These are phyloP conservation scores for Agrypnus murinus DNA, from an alignment of 2,888 invertebrate genomes.

Conservation along the genomic window DNA sequence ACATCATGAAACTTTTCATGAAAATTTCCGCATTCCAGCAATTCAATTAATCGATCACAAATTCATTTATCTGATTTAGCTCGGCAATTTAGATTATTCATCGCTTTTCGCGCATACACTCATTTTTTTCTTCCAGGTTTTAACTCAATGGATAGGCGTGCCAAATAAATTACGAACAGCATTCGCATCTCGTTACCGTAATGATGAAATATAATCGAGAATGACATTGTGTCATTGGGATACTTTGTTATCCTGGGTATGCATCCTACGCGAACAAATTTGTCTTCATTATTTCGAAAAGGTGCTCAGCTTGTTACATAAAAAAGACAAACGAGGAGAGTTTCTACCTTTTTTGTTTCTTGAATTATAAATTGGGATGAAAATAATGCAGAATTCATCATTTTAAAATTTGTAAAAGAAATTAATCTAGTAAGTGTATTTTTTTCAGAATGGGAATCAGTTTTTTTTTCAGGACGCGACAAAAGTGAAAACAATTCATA, in stretches of 20 bases:
- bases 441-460: too few relatives aligned
- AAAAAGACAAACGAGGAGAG: too few relatives aligned
- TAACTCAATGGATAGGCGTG: neutral
- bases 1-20: neutral
- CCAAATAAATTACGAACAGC: slow-evolving; percentile 34
- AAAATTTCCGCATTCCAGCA: slow-evolving; percentile 3
- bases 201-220: slow-evolving; percentile 27
- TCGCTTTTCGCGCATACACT: too few relatives aligned
- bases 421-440: too few relatives aligned
- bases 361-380: neutral
- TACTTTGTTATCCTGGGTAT: slow-evolving; percentile 9
- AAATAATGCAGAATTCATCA: too few relatives aligned
- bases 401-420: too few relatives aligned
- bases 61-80: slow-evolving; percentile 2
- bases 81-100: slow-evolving; percentile 5
- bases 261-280: slow-evolving; percentile 1
- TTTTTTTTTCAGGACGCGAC: too few relatives aligned
- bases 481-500: too few relatives aligned
- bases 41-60: neutral
- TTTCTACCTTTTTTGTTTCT: neutral
- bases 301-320: neutral
- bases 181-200: slow-evolving; percentile 25
- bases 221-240: slow-evolving; percentile 10
- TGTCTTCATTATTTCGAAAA: slow-evolving; percentile 26
- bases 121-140: slow-evolving; percentile 4